phyloP scores from a whole-genome alignment of 1,140 invertebrate species.

The Drosophila eugracilis region DNA sequence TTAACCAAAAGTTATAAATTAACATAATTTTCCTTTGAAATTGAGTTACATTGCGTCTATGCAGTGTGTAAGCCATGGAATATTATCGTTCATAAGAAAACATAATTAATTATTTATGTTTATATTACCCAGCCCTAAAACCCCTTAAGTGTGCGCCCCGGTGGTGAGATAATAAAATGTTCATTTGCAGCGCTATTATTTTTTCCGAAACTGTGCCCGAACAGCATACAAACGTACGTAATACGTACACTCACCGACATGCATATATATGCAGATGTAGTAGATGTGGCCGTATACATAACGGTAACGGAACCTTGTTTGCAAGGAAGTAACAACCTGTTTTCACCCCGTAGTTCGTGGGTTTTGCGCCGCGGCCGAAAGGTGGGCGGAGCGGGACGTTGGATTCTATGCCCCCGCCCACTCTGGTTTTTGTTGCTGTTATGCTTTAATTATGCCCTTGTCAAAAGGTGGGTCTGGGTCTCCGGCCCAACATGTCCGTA shows the following conservation, averaged over 20 bases:
- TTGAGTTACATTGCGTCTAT: neutral
- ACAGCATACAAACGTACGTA: conserved; percentile 7
- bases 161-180: conserved; percentile 44
- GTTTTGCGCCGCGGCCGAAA: conserved; percentile 29
- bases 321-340: conserved; percentile 82
- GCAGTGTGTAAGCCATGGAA: neutral
- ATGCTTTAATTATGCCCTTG: conserved; percentile 81
- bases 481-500: conserved; percentile 20
- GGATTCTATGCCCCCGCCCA: conserved; percentile 20
- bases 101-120: conserved; percentile 47
- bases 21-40: neutral
- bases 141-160: conserved; percentile 30
- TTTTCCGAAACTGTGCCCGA: conserved; percentile 32
- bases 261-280: conserved; percentile 53
- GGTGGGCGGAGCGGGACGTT: conserved; percentile 7
- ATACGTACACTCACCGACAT: conserved; percentile 12
- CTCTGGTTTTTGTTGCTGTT: conserved; percentile 69
- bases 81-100: conserved; percentile 27
- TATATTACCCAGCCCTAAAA: conserved; percentile 21
- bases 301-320: conserved; percentile 82
- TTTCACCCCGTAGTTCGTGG: conserved; percentile 71
- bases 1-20: neutral
- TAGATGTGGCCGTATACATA: conserved; percentile 58
- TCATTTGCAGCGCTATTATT: conserved; percentile 45
- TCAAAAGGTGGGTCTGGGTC: conserved; percentile 71